A percentile compares a stretch with the other conserved stretches of the same genome.
These are phyloP conservation scores for Cepaea hortensis DNA, from an alignment of 2,888 invertebrate species.

Conservation along the genomic window DNA sequence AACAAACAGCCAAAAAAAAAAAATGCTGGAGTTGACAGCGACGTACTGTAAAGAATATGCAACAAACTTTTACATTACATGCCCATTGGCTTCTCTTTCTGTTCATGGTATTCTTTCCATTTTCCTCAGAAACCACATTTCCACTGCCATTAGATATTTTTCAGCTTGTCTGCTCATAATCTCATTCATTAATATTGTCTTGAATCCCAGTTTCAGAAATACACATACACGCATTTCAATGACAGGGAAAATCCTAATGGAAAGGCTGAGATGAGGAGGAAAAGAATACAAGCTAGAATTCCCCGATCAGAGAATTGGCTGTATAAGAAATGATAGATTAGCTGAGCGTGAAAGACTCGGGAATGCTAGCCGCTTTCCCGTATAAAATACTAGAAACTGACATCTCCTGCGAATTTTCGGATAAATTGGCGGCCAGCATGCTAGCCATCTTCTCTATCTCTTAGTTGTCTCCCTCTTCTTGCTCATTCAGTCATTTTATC, in stretches of 20 bases:
- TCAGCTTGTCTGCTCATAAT: too few relatives aligned
- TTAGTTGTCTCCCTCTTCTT: not conserved
- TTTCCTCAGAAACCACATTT: too few relatives aligned
- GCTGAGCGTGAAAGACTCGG: not conserved
- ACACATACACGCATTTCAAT: too few relatives aligned
- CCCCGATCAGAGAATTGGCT: not conserved
- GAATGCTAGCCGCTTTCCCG: not conserved
- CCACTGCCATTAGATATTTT: too few relatives aligned
- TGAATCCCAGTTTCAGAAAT: too few relatives aligned
- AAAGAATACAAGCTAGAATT: not conserved
- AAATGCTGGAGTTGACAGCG: too few relatives aligned
- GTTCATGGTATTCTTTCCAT: too few relatives aligned
- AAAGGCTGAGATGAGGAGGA: not conserved
- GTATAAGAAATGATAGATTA: conserved; percentile 1
- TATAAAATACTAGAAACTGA: not conserved
- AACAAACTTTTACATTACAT: too few relatives aligned
- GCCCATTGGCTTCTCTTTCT: too few relatives aligned
- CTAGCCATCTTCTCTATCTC: not conserved
- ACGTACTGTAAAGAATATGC: too few relatives aligned
- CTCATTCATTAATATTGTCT: too few relatives aligned
- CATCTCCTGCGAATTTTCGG: not conserved
- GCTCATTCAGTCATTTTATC: not conserved
- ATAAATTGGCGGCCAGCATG: not conserved
- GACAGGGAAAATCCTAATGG: not conserved
- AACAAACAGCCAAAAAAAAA: too few relatives aligned